Evolutionary conservation across 2,797 vertebrate genomes (phyloP).

Genomic region (Chromis chromis): DNA sequence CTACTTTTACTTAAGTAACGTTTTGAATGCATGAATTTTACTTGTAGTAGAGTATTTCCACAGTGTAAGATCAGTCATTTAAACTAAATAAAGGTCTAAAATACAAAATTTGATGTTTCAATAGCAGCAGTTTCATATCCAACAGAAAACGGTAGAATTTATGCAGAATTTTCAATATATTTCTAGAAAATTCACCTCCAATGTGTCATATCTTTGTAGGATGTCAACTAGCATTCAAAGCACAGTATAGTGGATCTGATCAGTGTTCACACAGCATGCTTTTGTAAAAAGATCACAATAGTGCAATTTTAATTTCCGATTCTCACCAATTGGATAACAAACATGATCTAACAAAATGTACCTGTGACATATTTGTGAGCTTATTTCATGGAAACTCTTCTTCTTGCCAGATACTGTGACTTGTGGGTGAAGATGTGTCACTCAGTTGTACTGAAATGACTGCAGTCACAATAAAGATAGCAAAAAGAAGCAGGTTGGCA

Average conservation of each 20-base stretch:
- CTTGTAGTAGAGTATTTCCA: too few relatives aligned
- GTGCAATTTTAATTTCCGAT: not conserved
- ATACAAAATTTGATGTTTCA: too few relatives aligned
- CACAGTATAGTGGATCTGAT: not conserved
- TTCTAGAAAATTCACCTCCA: not conserved
- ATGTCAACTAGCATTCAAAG: not conserved
- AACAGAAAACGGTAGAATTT: not conserved
- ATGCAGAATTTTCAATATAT: not conserved
- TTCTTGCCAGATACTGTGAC: not conserved
- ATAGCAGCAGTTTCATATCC: not conserved
- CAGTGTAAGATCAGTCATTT: too few relatives aligned
- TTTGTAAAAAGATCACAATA: not conserved
- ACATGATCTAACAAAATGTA: not conserved
- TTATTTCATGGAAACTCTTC: not conserved
- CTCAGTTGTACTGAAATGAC: conserved; percentile 2
- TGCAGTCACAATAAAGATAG: conserved; percentile 29
- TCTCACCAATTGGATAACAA: not conserved
- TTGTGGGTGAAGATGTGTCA: not conserved
- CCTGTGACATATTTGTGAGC: too few relatives aligned
- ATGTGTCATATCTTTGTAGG: not conserved
- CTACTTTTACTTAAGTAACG: too few relatives aligned
- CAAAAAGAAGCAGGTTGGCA: conserved; percentile 57
- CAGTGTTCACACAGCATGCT: not conserved
- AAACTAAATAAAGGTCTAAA: too few relatives aligned
- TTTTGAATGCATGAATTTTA: too few relatives aligned